Evolutionary conservation across 2,797 vertebrate species (phyloP).

Genomic region (Catamblyrhynchus diadema): DNA sequence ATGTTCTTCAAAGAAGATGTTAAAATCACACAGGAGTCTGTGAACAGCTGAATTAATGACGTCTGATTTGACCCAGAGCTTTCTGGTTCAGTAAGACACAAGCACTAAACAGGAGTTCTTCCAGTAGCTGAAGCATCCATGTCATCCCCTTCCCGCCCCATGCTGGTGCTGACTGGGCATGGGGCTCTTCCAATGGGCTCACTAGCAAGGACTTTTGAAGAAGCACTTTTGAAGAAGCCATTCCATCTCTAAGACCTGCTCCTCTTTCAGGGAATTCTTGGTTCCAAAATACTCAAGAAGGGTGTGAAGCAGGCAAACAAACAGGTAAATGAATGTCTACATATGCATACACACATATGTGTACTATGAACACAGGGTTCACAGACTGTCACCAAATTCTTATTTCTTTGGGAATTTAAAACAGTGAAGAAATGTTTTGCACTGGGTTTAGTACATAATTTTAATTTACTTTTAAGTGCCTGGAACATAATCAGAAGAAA

Average conservation of each 20-base stretch:
- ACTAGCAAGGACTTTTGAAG: background rate
- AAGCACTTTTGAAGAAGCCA: background rate
- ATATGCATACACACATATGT: accelerated
- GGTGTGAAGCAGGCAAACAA: background rate
- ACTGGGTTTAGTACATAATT: background rate
- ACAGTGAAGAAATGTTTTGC: background rate
- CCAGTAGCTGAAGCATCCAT: background rate
- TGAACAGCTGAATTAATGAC: background rate
- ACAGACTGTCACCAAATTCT: background rate
- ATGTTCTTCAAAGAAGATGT: background rate
- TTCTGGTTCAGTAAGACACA: background rate
- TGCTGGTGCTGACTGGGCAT: background rate
- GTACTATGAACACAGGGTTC: background rate
- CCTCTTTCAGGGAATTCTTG: background rate
- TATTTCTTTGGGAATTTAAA: background rate
- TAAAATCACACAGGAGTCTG: background rate
- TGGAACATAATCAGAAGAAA: background rate
- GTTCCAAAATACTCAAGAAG: background rate
- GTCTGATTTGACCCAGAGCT: background rate
- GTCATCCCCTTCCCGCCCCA: background rate
- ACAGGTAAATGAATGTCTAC: background rate
- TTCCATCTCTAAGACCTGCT: background rate
- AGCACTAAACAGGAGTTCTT: background rate
- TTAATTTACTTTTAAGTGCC: background rate
- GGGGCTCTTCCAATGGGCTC: background rate